These are phyloP conservation scores for Apeira syringaria DNA, from an alignment of 2,888 invertebrate genomes.

Conservation along the genomic window DNA sequence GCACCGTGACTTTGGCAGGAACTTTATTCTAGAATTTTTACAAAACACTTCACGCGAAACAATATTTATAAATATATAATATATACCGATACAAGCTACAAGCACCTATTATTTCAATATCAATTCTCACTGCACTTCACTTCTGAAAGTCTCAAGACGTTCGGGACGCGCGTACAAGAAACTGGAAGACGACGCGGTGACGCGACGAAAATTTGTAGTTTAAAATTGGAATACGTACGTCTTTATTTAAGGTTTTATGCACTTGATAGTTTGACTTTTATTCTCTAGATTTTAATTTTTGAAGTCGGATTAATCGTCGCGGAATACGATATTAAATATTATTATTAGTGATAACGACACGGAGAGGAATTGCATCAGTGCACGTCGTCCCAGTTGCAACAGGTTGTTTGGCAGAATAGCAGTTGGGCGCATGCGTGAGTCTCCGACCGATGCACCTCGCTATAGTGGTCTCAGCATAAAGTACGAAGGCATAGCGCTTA, in stretches of 20 bases:
- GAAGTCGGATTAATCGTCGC: constrained; percentile 27
- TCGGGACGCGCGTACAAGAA: constrained; percentile 57
- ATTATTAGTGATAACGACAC: constrained; percentile 51
- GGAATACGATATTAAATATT: constrained; percentile 44
- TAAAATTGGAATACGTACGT: constrained; percentile 33
- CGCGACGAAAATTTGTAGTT: constrained; percentile 30
- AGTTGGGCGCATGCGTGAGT: constrained; percentile 61
- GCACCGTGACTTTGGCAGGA: constrained; percentile 45
- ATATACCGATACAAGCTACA: constrained; percentile 42
- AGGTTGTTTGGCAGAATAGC: constrained; percentile 73
- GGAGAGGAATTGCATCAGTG: constrained; percentile 73
- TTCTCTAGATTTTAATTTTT: constrained; percentile 20
- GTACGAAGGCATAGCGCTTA: constrained; percentile 21
- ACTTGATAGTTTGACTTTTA: constrained; percentile 33
- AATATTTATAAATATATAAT: constrained; percentile 20
- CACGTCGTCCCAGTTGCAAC: constrained; percentile 79
- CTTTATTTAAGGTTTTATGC: constrained; percentile 22
- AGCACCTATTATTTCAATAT: constrained; percentile 59
- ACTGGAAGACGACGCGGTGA: constrained; percentile 29
- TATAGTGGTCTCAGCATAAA: constrained; percentile 55
- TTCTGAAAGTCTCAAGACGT: constrained; percentile 57
- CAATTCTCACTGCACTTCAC: constrained; percentile 65
- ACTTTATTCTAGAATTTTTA: constrained; percentile 34
- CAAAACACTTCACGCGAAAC: background rate
- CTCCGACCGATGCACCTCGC: constrained; percentile 55